These are phyloP conservation scores for Caenorhabditis japonica DNA, from an alignment of 2,888 invertebrate genomes.

Conservation along the genomic window DNA sequence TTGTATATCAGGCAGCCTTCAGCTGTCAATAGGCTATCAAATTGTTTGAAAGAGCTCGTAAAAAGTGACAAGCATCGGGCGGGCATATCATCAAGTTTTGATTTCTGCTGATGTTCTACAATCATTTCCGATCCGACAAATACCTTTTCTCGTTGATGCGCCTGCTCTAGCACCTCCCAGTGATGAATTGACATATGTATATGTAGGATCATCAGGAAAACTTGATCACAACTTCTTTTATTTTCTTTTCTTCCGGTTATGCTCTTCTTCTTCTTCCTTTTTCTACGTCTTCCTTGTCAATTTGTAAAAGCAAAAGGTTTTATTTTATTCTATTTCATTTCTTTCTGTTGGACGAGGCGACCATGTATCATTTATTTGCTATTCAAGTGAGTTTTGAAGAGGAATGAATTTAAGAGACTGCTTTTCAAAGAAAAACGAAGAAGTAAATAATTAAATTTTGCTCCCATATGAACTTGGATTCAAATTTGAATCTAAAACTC, in stretches of 20 bases:
- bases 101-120: constrained; percentile 50
- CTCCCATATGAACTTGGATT: too few relatives aligned
- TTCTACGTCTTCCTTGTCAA: constrained; percentile 19
- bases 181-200: constrained; percentile 46
- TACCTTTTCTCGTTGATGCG: too few relatives aligned
- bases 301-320: constrained; percentile 29
- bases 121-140: constrained; percentile 29
- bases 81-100: constrained; percentile 52
- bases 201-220: constrained; percentile 34
- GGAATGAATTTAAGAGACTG: constrained; percentile 18
- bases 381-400: constrained; percentile 34
- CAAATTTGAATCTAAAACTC: too few relatives aligned
- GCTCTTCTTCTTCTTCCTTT: background rate
- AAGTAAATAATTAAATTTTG: constrained; percentile 50
- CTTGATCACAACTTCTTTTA: constrained; percentile 17
- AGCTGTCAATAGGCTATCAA: constrained; percentile 49
- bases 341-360: constrained; percentile 10
- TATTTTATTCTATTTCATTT: too few relatives aligned
- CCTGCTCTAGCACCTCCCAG: constrained; percentile 4
- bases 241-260: constrained; percentile 10
- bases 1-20: constrained; percentile 47
- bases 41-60: constrained; percentile 52
- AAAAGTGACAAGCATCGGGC: constrained; percentile 49
- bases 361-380: constrained; percentile 47
- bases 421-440: constrained; percentile 22